A percentile compares a stretch with the other conserved stretches of the same genome.
Evolutionary conservation across 2,797 vertebrate species (phyloP).

Genomic region (Poeciliopsis infans): DNA sequence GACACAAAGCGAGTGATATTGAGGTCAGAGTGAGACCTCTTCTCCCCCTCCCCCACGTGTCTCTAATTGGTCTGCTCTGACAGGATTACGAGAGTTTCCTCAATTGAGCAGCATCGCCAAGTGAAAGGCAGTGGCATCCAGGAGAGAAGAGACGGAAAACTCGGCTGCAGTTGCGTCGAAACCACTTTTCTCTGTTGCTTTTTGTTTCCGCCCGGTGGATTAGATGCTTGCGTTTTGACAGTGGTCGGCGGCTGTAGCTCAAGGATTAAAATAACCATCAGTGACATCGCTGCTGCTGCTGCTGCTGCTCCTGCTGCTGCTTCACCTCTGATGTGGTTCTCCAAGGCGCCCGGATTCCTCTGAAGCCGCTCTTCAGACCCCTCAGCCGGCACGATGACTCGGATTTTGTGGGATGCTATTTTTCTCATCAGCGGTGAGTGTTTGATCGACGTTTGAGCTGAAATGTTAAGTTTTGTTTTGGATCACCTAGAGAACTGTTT

Average conservation of each 20-base stretch:
- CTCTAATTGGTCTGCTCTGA: slow-evolving; percentile 72
- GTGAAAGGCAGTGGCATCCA: slow-evolving; percentile 42
- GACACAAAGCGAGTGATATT: not conserved
- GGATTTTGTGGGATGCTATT: slow-evolving; percentile 77
- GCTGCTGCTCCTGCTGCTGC: not conserved
- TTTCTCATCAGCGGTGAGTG: slow-evolving; percentile 79
- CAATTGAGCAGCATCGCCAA: slow-evolving; percentile 63
- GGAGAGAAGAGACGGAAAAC: not conserved
- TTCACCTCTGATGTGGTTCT: slow-evolving; percentile 45
- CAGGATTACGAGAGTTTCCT: slow-evolving; percentile 68
- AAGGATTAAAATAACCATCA: slow-evolving; percentile 22
- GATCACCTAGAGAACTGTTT: not conserved
- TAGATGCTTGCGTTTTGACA: slow-evolving; percentile 12
- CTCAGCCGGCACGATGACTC: slow-evolving; percentile 66
- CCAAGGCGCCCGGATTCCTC: slow-evolving; percentile 34
- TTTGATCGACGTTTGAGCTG: not conserved
- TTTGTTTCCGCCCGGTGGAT: not conserved
- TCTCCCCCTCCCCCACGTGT: slow-evolving; percentile 18
- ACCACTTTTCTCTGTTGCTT: not conserved
- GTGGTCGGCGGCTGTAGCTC: slow-evolving; percentile 12
- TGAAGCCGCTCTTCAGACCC: slow-evolving; percentile 24
- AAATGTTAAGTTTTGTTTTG: not conserved
- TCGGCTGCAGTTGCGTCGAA: not conserved
- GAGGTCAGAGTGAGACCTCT: slow-evolving; percentile 36
- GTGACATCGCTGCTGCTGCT: not conserved